Evolutionary conservation across 1,140 invertebrate genomes (phyloP), one percentile per base, ranked within the genome.

Genomic region (Reticulitermes speratus): DNA sequence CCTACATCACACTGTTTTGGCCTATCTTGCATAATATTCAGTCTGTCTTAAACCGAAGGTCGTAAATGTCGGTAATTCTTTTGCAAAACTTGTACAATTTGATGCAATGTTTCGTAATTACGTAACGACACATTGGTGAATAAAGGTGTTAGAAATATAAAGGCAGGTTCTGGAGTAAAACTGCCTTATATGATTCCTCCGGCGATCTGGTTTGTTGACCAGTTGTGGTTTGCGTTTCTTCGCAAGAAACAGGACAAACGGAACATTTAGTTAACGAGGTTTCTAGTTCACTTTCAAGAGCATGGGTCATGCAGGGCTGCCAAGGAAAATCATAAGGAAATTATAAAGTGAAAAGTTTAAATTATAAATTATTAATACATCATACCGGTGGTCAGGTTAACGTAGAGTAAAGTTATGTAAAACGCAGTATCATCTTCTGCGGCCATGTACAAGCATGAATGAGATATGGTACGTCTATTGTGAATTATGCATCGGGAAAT

Each of bases 1-100:
- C 25, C 65, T 12, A 30, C 65, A 30, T 25, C 65, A 14, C 65
- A 9, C 65, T 12, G 6, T n/a, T 6, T 8, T 30, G 7, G 7
- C 3, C 25, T n/a, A 8, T 25, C 65, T 75, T 75, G 65, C 65
- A 30, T 75, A 75, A 75, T 11, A 25, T 30, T 12, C n/a, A 75
- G 65, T 30, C 25, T 75, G 25, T 75, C 52, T 55, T 12, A 21
- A 55, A 12, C 52, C 19, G 11, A 55, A 55, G 52, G 52, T 55
- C 19, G 52, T 21, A 12, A 5, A 55, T 55, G 19, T 21, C 19
- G 52, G 52, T 55, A 55, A 21, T 21, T 75, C 65, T 75, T 75
- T 75, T 75, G 16, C 65, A 75, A 75, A 75, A 75, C 65, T n/a
- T 75, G n/a, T 75, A 30, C 30, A 75, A 75, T 30, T 75, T 75